phyloP scores from a whole-genome alignment of 1,140 invertebrate species.

The Nephotettix cincticeps region DNA sequence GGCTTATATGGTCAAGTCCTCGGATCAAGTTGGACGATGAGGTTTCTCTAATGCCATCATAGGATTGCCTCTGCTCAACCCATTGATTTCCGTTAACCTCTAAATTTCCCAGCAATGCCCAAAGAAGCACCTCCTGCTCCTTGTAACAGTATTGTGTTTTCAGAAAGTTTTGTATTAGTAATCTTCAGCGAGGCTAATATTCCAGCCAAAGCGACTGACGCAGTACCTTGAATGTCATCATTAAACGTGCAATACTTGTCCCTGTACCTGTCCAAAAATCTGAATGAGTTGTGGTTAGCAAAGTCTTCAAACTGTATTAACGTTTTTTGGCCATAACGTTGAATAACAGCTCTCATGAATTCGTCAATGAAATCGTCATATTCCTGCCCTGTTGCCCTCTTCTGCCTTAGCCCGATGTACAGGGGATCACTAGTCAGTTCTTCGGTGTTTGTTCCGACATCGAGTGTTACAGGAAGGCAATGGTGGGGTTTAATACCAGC shows the following conservation, averaged over 20 bases:
- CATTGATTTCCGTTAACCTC: no score
- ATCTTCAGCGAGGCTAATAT: conserved; percentile 77
- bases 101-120: no score
- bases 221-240: conserved; percentile 94
- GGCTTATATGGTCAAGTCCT: no score
- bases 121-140: conserved; percentile 84
- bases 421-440: conserved; percentile 81
- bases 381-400: conserved; percentile 71
- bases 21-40: no score
- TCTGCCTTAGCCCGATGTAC: conserved; percentile 89
- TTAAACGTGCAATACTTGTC: conserved; percentile 91
- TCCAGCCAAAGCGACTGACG: conserved; percentile 87
- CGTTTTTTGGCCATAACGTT: conserved; percentile 77
- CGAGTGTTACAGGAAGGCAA: conserved; percentile 84
- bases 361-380: conserved; percentile 96
- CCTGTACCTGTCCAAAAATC: conserved; percentile 81
- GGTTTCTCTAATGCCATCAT: no score
- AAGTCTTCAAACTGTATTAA: conserved; percentile 95
- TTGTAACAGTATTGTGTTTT: conserved; percentile 86
- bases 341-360: conserved; percentile 90
- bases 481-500: conserved; percentile 89
- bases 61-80: no score
- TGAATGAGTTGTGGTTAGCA: conserved; percentile 87
- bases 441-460: conserved; percentile 91
- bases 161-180: conserved; percentile 71